Conservation (phyloP, 2,797 vertebrate genomes). For the Margarornis squamiger region DNA sequence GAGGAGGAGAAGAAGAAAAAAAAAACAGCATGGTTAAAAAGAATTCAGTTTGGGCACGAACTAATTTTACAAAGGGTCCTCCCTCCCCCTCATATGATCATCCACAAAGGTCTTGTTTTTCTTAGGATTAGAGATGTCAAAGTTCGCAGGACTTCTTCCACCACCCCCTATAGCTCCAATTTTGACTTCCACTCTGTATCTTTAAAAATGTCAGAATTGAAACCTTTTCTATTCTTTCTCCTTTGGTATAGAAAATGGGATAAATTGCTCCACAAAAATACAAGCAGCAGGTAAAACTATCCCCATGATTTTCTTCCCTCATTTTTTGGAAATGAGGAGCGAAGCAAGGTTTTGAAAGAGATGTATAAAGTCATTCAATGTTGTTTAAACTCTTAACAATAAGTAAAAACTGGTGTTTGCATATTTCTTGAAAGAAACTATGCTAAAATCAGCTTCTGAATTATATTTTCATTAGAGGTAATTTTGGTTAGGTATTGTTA, state of each 20-base stretch:
- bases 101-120: neutral
- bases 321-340: accelerated
- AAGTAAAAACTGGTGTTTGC: neutral
- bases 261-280: neutral
- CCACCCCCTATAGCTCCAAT: neutral
- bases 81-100: neutral
- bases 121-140: neutral
- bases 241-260: neutral
- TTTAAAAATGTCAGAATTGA: neutral
- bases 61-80: neutral
- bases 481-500: neutral
- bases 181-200: neutral
- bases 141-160: neutral
- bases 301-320: neutral
- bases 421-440: neutral
- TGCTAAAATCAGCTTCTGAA: neutral
- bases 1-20: neutral
- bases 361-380: neutral
- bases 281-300: neutral
- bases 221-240: neutral
- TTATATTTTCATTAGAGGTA: neutral
- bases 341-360: neutral
- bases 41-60: neutral
- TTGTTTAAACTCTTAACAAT: neutral
- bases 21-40: neutral